phyloP scores from a whole-genome alignment of 2,888 invertebrate genomes.

The Branchellion lobata region DNA sequence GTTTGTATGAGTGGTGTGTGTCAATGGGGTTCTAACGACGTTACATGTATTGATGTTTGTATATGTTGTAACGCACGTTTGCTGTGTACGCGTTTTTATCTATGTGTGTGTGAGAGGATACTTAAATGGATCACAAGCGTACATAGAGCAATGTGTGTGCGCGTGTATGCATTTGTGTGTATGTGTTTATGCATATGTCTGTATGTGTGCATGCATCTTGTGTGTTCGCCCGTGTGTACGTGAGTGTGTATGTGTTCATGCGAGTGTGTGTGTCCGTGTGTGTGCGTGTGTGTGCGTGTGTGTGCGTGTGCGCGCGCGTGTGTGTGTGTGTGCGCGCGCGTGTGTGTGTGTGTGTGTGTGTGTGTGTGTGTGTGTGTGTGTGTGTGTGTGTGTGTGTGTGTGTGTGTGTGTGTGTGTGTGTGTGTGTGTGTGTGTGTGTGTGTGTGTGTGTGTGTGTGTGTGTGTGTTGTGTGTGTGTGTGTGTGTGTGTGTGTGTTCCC shows the following conservation, averaged over 20 bases:
- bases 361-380: not conserved
- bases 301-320: not conserved
- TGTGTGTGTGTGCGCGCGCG: no score
- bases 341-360: not conserved
- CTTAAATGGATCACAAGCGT: conserved; percentile 19
- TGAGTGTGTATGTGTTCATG: not conserved
- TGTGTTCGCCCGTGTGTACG: not conserved
- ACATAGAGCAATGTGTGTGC: not conserved
- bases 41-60: no score
- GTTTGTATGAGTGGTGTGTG: no score
- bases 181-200: not conserved
- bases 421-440: not conserved
- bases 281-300: not conserved
- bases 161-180: not conserved
- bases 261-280: not conserved
- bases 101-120: conserved; percentile 1
- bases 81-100: no score
- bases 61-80: no score
- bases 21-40: no score
- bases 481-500: not conserved
- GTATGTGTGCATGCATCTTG: not conserved
- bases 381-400: not conserved
- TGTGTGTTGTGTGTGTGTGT: no score
- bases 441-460: not conserved
- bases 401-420: not conserved